Evolutionary conservation across 2,797 vertebrate species (phyloP).

Genomic region (Petrocephalus schoutedeni): DNA sequence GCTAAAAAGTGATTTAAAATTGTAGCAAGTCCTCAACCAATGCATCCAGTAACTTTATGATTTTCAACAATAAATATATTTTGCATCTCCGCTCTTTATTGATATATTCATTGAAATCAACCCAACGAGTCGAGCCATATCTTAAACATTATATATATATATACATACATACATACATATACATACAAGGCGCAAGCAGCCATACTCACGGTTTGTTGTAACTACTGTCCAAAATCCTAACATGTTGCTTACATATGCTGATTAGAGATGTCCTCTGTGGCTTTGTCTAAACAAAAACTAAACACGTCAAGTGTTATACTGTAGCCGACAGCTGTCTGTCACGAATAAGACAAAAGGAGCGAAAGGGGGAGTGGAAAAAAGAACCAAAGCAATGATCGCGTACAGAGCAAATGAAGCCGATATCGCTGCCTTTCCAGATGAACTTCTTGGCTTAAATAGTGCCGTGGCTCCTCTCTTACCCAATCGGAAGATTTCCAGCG

Average conservation of each 20-base stretch:
- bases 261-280: not conserved
- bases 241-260: not conserved
- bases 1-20: not conserved
- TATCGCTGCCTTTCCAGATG: not conserved
- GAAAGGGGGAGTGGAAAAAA: no score
- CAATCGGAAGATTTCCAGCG: not conserved
- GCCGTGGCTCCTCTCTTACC: not conserved
- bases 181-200: not conserved
- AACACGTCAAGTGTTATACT: not conserved
- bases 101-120: not conserved
- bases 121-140: not conserved
- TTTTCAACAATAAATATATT: not conserved
- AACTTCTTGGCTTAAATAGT: not conserved
- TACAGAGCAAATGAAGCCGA: not conserved
- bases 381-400: not conserved
- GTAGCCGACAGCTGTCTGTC: not conserved
- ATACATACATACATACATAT: no score
- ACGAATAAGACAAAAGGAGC: not conserved
- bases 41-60: not conserved
- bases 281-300: not conserved
- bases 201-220: conserved; percentile 10
- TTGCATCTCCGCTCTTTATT: not conserved
- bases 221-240: not conserved
- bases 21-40: not conserved
- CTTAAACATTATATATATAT: no score